Base-by-base conservation (phyloP, 2,888 invertebrate species). In the Myopa testacea region DNA sequence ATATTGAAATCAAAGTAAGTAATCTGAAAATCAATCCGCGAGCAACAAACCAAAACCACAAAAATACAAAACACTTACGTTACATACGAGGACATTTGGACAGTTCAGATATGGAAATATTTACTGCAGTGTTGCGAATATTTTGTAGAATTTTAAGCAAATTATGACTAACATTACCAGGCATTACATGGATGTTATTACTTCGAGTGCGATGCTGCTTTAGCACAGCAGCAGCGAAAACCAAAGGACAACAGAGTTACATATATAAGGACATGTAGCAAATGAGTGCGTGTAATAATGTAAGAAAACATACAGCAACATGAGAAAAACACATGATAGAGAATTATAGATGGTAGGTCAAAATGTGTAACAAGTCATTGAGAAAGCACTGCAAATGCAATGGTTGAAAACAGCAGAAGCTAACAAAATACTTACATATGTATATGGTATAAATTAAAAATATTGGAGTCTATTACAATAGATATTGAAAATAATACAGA, bases 111-210 rank as follows among this genome's bases (percentile, higher is more conserved):
- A 81, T 80, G 83, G 83, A 85, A 82, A 86, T 85, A 86, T 85
- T 86, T 85, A 87, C 86, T 87, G 87, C 87, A 87, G 83, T 84
- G 86, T 86, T 87, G 87, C 87, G 87, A 87, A 86, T 87, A 87
- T 87, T 87, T 87, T 87, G 86, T 87, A 87, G 87, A 86, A 82
- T 83, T 87, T 87, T 87, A 87, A 87, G 87, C 82, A 83, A 84
- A 77, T 75, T 10, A 85, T 85, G 86, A 73, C 82, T 83, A 82
- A 55, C 10, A 45, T 55, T 55, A 55, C 55, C n/a, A 55, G n/a
- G 6, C n/a, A n/a, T n/a, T 55, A 82, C 82, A 83, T 34, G n/a
- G 58, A 71, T 38, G 58, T 71, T 71, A 68, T 68, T 52, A 19
- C n/a, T 58, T 58, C 37, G 45, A 14, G 37, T 52, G 69, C 34